Percentiles rank a stretch among this genome's conserved stretches.
Conservation (phyloP, 2,888 invertebrate species). For the Pelosia muscerda region DNA sequence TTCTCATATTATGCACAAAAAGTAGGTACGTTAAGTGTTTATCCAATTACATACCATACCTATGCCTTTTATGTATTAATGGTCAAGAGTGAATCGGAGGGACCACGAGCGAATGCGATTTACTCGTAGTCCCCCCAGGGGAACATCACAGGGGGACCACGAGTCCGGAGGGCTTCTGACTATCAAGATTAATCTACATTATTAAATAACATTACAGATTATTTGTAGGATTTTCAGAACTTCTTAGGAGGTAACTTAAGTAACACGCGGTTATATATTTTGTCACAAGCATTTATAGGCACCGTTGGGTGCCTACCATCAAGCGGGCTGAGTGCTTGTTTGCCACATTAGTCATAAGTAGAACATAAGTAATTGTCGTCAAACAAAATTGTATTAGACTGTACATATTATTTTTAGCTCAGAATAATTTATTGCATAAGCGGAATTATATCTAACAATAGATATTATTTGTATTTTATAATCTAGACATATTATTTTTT, state of each 20-base stretch:
- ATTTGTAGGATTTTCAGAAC: background rate
- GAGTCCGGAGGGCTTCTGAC: too few species aligned
- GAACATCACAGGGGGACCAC: too few species aligned
- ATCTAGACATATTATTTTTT: background rate
- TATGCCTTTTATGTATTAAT: too few species aligned
- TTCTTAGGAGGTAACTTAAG: background rate
- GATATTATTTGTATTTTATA: background rate
- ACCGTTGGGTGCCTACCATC: background rate
- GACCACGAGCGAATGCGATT: too few species aligned
- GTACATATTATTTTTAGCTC: background rate
- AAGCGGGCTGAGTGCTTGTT: background rate
- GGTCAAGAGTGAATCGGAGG: too few species aligned
- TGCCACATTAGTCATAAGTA: constrained; percentile 1
- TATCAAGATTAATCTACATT: background rate
- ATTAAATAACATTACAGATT: too few species aligned
- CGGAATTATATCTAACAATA: background rate
- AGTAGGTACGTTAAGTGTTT: too few species aligned
- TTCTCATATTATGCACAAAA: too few species aligned
- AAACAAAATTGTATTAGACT: background rate
- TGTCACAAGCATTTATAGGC: constrained; percentile 4
- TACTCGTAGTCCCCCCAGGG: too few species aligned
- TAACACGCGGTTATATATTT: background rate
- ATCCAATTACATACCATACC: too few species aligned
- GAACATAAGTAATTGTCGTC: constrained; percentile 11
- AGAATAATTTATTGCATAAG: background rate